These are phyloP conservation scores for Globia sparganii DNA, from an alignment of 2,888 invertebrate genomes.

Conservation along the genomic window DNA sequence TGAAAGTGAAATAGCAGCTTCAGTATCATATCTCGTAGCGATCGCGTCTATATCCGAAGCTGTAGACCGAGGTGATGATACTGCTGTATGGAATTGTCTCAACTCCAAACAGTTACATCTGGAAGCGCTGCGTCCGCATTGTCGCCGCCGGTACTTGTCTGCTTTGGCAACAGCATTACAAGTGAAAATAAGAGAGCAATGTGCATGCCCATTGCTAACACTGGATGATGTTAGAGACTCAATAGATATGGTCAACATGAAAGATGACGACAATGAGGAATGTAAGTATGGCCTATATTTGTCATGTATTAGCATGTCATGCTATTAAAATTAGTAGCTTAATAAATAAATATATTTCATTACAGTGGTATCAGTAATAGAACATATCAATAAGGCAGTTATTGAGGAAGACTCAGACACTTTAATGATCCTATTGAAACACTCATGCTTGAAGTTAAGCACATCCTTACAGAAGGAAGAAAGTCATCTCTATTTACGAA, in stretches of 20 bases:
- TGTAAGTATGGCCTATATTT: constrained; percentile 75
- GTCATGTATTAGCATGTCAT: not conserved
- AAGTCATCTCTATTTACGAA: constrained; percentile 88
- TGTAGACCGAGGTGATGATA: constrained; percentile 91
- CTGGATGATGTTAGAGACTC: constrained; percentile 92
- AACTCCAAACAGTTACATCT: constrained; percentile 86
- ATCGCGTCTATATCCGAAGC: constrained; percentile 92
- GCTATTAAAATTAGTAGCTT: not conserved
- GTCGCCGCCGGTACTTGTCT: constrained; percentile 89
- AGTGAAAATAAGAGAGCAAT: constrained; percentile 86
- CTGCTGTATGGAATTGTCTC: constrained; percentile 89
- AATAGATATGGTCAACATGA: constrained; percentile 92
- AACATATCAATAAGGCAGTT: constrained; percentile 91
- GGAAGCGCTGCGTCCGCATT: constrained; percentile 89
- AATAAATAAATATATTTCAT: constrained; percentile 56
- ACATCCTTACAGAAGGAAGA: constrained; percentile 86
- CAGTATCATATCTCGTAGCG: constrained; percentile 90
- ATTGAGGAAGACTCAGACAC: constrained; percentile 84
- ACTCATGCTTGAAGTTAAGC: constrained; percentile 84
- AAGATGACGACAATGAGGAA: constrained; percentile 91
- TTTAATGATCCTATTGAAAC: constrained; percentile 87
- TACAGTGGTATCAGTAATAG: constrained; percentile 90
- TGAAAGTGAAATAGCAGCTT: constrained; percentile 91
- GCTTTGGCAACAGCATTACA: constrained; percentile 85
- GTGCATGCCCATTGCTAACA: constrained; percentile 91